Evolutionary conservation across 2,888 invertebrate genomes (phyloP), one percentile per base, ranked within the genome.

Genomic region (Drosophila pseudotakahashii): DNA sequence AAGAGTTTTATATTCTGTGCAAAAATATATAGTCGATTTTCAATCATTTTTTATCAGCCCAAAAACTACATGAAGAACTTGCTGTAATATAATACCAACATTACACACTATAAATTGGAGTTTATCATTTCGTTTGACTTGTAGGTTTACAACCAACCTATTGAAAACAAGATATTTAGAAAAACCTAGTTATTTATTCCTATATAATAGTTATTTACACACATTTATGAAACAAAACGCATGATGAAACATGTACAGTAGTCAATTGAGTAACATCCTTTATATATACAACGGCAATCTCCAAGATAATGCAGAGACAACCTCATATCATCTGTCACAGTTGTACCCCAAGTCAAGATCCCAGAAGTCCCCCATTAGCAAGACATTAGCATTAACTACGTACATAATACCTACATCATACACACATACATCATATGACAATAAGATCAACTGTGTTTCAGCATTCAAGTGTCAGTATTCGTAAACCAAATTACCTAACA

Each of bases 361-460:
- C 47, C 47, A 26, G 19, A 53, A 47, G 41, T 23, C 59, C 51
- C 52, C 34, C 66, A 52, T 67, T 67, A 66, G 53, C 39, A 69
- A 70, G 69, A 47, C 70, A 69, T 68, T 68, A 68, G 44, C 68
- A 66, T 66, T 67, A 53, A 48, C 48, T 75, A 61, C 59, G 32
- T 62, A 70, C 61, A 58, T 39, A 68, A 48, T 57, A 73, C 53
- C 51, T 73, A 73, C 47, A 73, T 62, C 74, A 73, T 59, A 72
- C 61, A 72, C 60, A 59, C 75, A 75, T 71, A 79, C 79, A 89
- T 89, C 86, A 83, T 89, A 89, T 90, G 90, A 90, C 90, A 90
- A 90, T 90, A 90, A 90, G 79, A 80, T 81, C 78, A 88, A 89
- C 87, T 84, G 89, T 89, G 89, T 90, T 90, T 90, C 89, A 89